Evolutionary conservation across 1,140 invertebrate species (phyloP).

Genomic region (Micrasema minimum): DNA sequence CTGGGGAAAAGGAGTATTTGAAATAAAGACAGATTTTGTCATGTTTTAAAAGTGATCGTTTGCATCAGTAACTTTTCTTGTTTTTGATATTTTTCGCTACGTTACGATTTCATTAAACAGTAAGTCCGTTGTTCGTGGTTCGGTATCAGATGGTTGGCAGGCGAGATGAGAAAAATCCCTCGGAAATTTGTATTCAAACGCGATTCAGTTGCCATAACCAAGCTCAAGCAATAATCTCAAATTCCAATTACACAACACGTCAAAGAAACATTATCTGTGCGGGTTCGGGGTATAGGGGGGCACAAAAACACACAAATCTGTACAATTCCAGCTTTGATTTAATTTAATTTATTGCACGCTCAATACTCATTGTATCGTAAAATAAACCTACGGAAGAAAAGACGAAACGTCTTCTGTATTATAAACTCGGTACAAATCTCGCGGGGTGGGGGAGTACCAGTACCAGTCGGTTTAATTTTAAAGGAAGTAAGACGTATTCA

Average conservation of each 20-base stretch:
- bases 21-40: too few species aligned
- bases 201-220: background rate
- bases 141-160: background rate
- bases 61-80: too few species aligned
- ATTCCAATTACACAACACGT: slow-evolving; percentile 34
- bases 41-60: too few species aligned
- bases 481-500: slow-evolving; percentile 54
- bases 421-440: slow-evolving; percentile 20
- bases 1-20: too few species aligned
- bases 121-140: too few species aligned
- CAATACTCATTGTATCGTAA: slow-evolving; percentile 43
- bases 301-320: slow-evolving; percentile 37
- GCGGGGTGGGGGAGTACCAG: slow-evolving; percentile 6
- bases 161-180: background rate
- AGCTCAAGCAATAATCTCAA: slow-evolving; percentile 28
- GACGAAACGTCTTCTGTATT: slow-evolving; percentile 32
- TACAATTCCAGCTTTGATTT: slow-evolving; percentile 37
- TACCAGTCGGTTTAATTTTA: slow-evolving; percentile 52
- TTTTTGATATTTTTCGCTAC: too few species aligned
- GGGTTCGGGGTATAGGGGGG: slow-evolving; percentile 5
- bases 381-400: slow-evolving; percentile 33
- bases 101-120: too few species aligned
- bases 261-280: slow-evolving; percentile 37
- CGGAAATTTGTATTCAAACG: background rate
- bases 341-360: slow-evolving; percentile 40